Evolutionary conservation across 2,113 vertebrate genomes (phyloP), one percentile per base, ranked within the genome.

Genomic region (Fulica atra): DNA sequence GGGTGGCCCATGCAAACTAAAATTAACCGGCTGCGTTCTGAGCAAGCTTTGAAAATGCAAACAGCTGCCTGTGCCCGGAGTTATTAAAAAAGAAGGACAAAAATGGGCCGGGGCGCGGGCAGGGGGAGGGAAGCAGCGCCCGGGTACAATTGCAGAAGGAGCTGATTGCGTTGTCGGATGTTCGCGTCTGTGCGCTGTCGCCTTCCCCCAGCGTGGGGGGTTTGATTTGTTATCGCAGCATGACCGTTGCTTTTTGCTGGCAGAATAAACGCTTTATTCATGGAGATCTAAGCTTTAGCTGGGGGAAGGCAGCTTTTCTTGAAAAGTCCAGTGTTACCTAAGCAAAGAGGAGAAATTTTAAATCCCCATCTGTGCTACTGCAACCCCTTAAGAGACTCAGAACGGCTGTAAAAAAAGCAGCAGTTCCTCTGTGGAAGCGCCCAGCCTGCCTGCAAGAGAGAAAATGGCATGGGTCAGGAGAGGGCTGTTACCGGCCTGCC

Each of bases 1-100:
- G 90, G 88, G 85, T 93, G 93, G 83, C 91, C 85, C n/a, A n/a
- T 69, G 44, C 70, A 8, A 84, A 72, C 84, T 86, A 70, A 94
- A 93, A 87, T 88, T 79, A 91, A 89, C 84, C 74, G 95, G 35
- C 91, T 93, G 84, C 57, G 63, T 51, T 90, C 82, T 84, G 90
- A 91, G 80, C 88, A 10, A 64, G 71, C 94, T 92, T 88, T 88
- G 89, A 51, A 92, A 86, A 79, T 29, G 70, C 81, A 25, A 89
- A 70, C 95, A 81, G 93, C 93, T 88, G 94, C 73, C 35, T 66
- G 85, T 70, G 63, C 93, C 73, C 86, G 4, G 46, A 78, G 73
- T 95, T 93, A 92, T 74, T 93, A 89, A 82, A 95, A 89, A 68
- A 65, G 25, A 56, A 54, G 6, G 7, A 11, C 44, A 6, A 48